Conservation (phyloP, 2,888 invertebrate genomes). For the Eristalinus aeneus region DNA sequence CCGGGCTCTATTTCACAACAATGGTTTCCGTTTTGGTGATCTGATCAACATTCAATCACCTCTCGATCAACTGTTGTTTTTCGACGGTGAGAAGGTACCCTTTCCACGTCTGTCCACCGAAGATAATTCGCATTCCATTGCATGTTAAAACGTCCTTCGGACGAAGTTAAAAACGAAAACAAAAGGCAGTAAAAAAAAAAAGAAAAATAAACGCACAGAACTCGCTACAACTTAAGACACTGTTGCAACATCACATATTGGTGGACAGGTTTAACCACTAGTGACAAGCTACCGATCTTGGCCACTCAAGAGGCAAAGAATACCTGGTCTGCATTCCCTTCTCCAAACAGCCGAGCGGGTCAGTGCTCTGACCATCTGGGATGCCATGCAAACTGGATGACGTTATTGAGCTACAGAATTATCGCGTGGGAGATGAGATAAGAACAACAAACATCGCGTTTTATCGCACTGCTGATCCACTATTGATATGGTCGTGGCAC, state of each 20-base stretch:
- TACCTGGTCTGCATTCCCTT: slow-evolving; percentile 38
- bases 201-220: neutral
- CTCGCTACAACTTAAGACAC: slow-evolving; percentile 1
- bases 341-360: slow-evolving; percentile 1
- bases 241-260: slow-evolving; percentile 24
- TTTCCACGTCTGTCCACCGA: neutral
- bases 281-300: slow-evolving; percentile 47
- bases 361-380: slow-evolving; percentile 8
- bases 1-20: neutral
- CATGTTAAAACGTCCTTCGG: slow-evolving; percentile 39
- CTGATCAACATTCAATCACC: neutral
- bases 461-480: slow-evolving; percentile 9
- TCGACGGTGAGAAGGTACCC: too few species aligned
- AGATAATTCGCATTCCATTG: slow-evolving; percentile 8
- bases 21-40: neutral
- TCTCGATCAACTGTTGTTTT: too few species aligned
- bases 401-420: neutral
- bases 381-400: neutral
- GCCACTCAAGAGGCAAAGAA: slow-evolving; percentile 38
- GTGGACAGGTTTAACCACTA: slow-evolving; percentile 61
- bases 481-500: neutral
- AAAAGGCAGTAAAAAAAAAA: neutral
- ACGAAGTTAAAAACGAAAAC: neutral
- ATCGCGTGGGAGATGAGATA: slow-evolving; percentile 14
- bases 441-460: slow-evolving; percentile 20